phyloP scores from a whole-genome alignment of 2,888 invertebrate species.

The Tachina fera region DNA sequence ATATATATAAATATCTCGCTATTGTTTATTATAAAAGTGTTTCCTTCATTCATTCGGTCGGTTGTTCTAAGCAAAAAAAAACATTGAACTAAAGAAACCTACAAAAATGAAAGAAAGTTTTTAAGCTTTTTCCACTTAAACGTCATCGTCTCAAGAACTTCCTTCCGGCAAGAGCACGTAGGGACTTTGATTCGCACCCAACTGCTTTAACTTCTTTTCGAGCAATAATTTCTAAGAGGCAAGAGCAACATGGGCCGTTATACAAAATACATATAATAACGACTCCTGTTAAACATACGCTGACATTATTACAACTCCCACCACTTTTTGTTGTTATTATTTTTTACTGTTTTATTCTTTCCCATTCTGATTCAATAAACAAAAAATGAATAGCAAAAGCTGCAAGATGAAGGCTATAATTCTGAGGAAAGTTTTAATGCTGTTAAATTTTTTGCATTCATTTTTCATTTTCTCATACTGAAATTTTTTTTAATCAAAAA shows the following conservation, averaged over 20 bases:
- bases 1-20: background rate
- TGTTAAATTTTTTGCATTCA: constrained; percentile 3
- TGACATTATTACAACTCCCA: constrained; percentile 35
- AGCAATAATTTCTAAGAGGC: background rate
- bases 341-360: background rate
- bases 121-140: constrained; percentile 67
- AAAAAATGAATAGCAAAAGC: background rate
- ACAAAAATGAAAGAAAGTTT: constrained; percentile 61
- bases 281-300: constrained; percentile 60
- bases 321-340: background rate
- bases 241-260: background rate
- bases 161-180: constrained; percentile 63
- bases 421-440: constrained; percentile 30
- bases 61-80: constrained; percentile 6
- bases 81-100: constrained; percentile 2
- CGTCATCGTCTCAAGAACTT: constrained; percentile 71
- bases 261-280: constrained; percentile 46
- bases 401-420: background rate
- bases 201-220: constrained; percentile 35
- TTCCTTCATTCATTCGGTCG: constrained; percentile 17
- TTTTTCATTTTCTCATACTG: background rate
- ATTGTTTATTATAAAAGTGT: constrained; percentile 19
- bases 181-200: constrained; percentile 59
- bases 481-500: background rate
- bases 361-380: constrained; percentile 47